Evolutionary conservation across 2,113 vertebrate genomes (phyloP).

Genomic region (Tiliqua scincoides): DNA sequence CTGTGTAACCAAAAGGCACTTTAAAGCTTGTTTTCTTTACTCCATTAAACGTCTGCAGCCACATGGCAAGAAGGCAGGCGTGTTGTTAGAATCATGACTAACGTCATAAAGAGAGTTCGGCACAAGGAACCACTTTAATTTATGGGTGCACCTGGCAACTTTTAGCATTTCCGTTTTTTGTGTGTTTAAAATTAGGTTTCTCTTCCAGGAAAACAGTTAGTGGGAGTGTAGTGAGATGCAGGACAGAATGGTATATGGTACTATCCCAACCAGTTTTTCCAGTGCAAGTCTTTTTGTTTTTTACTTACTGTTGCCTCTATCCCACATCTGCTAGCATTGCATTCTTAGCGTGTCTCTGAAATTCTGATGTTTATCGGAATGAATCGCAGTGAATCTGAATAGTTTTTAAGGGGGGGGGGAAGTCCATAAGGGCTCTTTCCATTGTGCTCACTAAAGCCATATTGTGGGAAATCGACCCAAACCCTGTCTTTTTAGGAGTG

Average conservation of each 20-base stretch:
- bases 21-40: neutral
- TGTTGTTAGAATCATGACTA: neutral
- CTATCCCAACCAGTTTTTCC: conserved; percentile 35
- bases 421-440: conserved; percentile 66
- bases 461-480: conserved; percentile 73
- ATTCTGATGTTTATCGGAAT: conserved; percentile 62
- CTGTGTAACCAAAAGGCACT: neutral
- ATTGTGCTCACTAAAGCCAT: conserved; percentile 68
- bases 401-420: conserved; percentile 30
- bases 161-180: conserved; percentile 28
- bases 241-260: neutral
- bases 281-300: conserved; percentile 37
- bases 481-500: conserved; percentile 72
- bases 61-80: conserved; percentile 2
- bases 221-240: neutral
- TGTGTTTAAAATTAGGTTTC: neutral
- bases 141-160: conserved; percentile 27
- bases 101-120: conserved; percentile 15
- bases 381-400: conserved; percentile 48
- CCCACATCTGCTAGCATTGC: conserved; percentile 40
- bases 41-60: neutral
- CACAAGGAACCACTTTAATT: conserved; percentile 35
- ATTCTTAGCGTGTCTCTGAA: conserved; percentile 68
- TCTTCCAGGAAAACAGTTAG: conserved; percentile 11
- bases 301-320: conserved; percentile 6